Conservation (phyloP, 2,888 invertebrate genomes). For the Anarsia innoxiella region DNA sequence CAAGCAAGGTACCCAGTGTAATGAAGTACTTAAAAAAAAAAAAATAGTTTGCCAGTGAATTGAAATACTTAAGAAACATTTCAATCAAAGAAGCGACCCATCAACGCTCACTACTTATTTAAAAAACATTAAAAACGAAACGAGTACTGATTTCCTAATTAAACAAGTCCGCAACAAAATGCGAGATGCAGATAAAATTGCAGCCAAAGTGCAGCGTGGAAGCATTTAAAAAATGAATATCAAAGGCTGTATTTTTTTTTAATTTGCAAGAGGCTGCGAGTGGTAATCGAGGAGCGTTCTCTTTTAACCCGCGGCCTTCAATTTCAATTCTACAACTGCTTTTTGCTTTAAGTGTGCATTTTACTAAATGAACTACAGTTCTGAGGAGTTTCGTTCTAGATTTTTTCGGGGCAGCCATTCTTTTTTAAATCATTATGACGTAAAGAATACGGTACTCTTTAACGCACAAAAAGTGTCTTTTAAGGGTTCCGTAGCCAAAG, state of each 20-base stretch:
- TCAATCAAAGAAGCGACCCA: too few species aligned
- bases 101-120: too few species aligned
- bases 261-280: slow-evolving; percentile 32
- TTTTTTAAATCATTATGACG: too few species aligned
- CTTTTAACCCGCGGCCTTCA: slow-evolving; percentile 7
- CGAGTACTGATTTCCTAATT: slow-evolving; percentile 12
- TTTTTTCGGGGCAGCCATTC: background rate
- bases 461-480: too few species aligned
- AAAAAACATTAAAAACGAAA: too few species aligned
- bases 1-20: too few species aligned
- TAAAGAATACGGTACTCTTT: too few species aligned
- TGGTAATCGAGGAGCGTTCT: slow-evolving; percentile 19
- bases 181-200: slow-evolving; percentile 7
- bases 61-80: too few species aligned
- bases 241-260: slow-evolving; percentile 30
- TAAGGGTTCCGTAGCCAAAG: too few species aligned
- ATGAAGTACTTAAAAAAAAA: too few species aligned
- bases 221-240: slow-evolving; percentile 44
- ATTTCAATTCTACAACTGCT: background rate
- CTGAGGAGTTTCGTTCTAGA: too few species aligned
- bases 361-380: background rate
- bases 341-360: background rate
- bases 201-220: slow-evolving; percentile 18
- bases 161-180: slow-evolving; percentile 10
- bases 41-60: too few species aligned